phyloP scores from a whole-genome alignment of 35 echinoderm and acorn worm species.

The Anneissia japonica region DNA sequence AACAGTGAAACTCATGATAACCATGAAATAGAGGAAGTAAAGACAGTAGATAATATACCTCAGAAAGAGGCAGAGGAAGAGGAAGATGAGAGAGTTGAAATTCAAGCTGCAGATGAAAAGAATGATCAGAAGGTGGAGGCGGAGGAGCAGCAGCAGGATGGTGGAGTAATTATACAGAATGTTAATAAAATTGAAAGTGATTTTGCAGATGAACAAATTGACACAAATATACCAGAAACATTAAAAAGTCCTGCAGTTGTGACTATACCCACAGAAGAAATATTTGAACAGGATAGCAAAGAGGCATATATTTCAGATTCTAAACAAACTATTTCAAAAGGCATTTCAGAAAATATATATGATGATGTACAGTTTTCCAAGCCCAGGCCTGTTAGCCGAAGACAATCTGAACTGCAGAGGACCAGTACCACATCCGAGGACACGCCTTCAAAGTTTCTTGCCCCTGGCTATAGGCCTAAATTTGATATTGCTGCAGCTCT shows the following conservation, averaged over 20 bases:
- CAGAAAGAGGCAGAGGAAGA: slow-evolving; percentile 2
- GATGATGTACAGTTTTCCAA: background rate
- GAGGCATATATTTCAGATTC: background rate
- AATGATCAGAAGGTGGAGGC: background rate
- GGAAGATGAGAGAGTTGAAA: background rate
- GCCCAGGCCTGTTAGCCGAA: background rate
- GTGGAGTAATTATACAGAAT: background rate
- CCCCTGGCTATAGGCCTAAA: slow-evolving; percentile 37
- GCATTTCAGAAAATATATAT: background rate
- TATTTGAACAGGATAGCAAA: background rate
- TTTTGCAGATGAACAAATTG: background rate
- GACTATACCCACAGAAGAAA: background rate
- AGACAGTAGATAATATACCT: background rate
- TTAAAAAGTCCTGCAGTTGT: background rate
- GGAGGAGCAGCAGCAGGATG: background rate
- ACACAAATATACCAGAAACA: background rate
- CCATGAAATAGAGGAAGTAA: background rate
- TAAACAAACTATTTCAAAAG: background rate
- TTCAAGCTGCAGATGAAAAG: background rate
- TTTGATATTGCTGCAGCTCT: slow-evolving; percentile 61
- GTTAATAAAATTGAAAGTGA: background rate
- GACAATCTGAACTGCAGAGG: background rate
- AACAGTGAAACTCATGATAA: background rate
- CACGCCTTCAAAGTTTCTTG: slow-evolving; percentile 64
- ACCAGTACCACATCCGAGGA: slow-evolving; percentile 5